Evolutionary conservation across 37 sponge, comb jelly and placozoan genomes (phyloP), one percentile per base, ranked within the genome.

Genomic region (Hormiphora californensis): DNA sequence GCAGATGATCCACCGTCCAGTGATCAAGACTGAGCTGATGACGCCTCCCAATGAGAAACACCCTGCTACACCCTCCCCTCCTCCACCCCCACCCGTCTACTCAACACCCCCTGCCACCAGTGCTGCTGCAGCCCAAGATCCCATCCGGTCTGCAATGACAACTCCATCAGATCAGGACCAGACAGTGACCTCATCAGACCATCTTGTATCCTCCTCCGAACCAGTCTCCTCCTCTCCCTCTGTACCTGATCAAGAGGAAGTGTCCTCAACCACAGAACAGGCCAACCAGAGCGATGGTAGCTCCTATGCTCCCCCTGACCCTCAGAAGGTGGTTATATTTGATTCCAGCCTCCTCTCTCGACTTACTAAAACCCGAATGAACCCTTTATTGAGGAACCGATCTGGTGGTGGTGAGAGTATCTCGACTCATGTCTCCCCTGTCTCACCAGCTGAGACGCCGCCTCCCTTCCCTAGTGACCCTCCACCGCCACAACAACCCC

Each of bases 261-360:
- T 46, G 28, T 73, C 81, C 44, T 46, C 81, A n/a, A 36, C 35
- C 36, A 73, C 81, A 41, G 46, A 43, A 21, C 81, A 43, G 1
- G 46, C 81, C 27, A 39, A 27, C 23, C 41, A n/a, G n/a, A n/a
- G n/a, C n/a, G n/a, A n/a, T n/a, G n/a, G n/a, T n/a, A n/a, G n/a
- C n/a, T n/a, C n/a, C 23, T 73, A 40, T 19, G 40, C 3, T 40
- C 81, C 1, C 35, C 81, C 81, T 5, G 81, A 73, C 11, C 81
- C 81, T 1, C 46, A 73, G 44, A 73, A 73, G 23, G 46, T 73
- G 81, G 35, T 73, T 27, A 73, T 73, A 39, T 73, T 73, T 40
- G 81, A 73, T 28, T 43, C 40, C 27, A 40, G 46, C 3, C 81
- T 73, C 17, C 5, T 73, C 46, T 36, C 81, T 7, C 32, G 81